Evolutionary conservation across 1,140 invertebrate species (phyloP).

Genomic region (Magallana angulata): DNA sequence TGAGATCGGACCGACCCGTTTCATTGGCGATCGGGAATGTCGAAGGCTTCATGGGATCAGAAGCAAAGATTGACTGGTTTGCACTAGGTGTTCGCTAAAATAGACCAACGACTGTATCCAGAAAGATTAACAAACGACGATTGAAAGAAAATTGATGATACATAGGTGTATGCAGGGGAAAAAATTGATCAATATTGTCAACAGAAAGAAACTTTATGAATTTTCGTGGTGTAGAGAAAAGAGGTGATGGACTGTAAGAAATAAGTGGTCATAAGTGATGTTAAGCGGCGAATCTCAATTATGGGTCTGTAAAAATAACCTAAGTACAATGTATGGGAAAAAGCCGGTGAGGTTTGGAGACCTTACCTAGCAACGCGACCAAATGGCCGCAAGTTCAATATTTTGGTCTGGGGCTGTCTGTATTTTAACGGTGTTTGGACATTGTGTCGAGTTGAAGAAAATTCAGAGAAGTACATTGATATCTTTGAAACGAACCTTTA

Average conservation of each 20-base stretch:
- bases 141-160: constrained; percentile 3
- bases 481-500: neutral
- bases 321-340: too few species aligned
- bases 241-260: neutral
- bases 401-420: neutral
- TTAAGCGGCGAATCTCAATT: constrained; percentile 17
- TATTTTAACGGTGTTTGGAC: neutral
- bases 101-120: neutral
- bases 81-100: neutral
- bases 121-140: neutral
- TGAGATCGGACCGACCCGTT: too few species aligned
- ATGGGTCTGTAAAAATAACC: constrained; percentile 29
- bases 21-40: neutral
- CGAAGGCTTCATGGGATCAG: neutral
- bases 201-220: constrained; percentile 9
- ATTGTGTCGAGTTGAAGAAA: neutral
- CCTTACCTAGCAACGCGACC: neutral
- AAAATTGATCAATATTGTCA: neutral
- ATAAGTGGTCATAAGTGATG: neutral
- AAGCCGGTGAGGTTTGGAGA: neutral
- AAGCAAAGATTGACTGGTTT: neutral
- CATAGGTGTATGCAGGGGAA: neutral
- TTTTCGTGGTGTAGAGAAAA: constrained; percentile 42
- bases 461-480: constrained; percentile 25
- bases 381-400: neutral